Evolutionary conservation across 1,140 invertebrate species (phyloP), one percentile per base, ranked within the genome.

Genomic region (Rhopalosiphum maidis): DNA sequence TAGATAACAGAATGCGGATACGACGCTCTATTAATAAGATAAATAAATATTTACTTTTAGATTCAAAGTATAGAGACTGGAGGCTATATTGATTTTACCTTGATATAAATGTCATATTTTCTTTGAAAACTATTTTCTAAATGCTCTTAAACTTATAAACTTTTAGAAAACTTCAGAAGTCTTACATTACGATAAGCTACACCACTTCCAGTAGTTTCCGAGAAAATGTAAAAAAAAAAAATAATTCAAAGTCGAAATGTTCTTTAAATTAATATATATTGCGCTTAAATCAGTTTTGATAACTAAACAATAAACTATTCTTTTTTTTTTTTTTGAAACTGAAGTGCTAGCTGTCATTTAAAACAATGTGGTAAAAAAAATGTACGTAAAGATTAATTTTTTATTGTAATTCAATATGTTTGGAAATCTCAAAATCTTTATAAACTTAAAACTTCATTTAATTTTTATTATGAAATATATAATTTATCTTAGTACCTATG

Each of bases 61-160:
- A 77, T 77, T 77, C 60, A n/a, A 77, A 77, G 15, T 77, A 9
- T 6, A n/a, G 30, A 18, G 15, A 15, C 60, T 18, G 60, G 60
- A 77, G n/a, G 30, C 30, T 77, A 21, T 77, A 77, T n/a, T 21
- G n/a, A 77, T 77, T 77, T 77, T n/a, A 77, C n/a, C 30, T n/a
- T n/a, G 30, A n/a, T 77, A 77, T 77, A n/a, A 77, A 77, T 77
- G 30, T 77, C n/a, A 77, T 77, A 77, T 77, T 77, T n/a, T 77
- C 30, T 77, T 68, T 30, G 11, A 68, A 68, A 68, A 60, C 60
- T 68, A 30, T 68, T 68, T 68, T 68, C 30, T 30, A 77, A 77
- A n/a, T 77, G 15, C 60, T 77, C 60, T 18, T n/a, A 77, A 77
- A 77, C n/a, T 77, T 35, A n/a, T n/a, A 77, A 77, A 77, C 60